These are phyloP conservation scores for Salminus brasiliensis DNA, from an alignment of 2,113 vertebrate species.

Conservation along the genomic window DNA sequence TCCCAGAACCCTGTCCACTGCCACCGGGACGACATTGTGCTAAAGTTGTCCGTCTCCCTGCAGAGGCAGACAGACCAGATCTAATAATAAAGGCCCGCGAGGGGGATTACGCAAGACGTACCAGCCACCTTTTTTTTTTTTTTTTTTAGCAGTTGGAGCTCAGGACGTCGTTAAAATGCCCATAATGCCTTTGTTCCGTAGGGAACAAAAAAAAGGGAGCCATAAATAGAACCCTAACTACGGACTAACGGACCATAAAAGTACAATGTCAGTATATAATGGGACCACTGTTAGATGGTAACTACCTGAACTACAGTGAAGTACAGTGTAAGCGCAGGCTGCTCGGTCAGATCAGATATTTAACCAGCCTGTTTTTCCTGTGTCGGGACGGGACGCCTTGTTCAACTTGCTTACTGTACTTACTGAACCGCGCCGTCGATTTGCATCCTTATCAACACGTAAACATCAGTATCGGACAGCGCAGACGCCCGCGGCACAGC, in stretches of 20 bases:
- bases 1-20: background rate
- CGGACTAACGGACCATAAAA: background rate
- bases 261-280: background rate
- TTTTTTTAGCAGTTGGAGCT: background rate
- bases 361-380: too few species aligned
- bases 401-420: background rate
- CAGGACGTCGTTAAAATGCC: conserved; percentile 2
- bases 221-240: background rate
- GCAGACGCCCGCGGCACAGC: background rate
- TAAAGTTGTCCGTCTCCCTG: conserved; percentile 66
- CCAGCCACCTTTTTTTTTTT: conserved; percentile 10
- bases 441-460: background rate
- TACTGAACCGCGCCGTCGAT: background rate
- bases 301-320: too few species aligned
- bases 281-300: too few species aligned
- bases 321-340: background rate
- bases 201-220: background rate
- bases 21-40: conserved; percentile 37
- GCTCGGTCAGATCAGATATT: background rate
- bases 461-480: background rate
- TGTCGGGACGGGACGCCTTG: background rate
- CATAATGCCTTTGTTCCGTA: background rate
- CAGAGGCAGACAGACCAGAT: conserved; percentile 60
- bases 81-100: conserved; percentile 50
- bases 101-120: conserved; percentile 25